A percentile compares a stretch with the other conserved stretches of the same genome.
Evolutionary conservation across 1,140 invertebrate genomes (phyloP).

Genomic region (Drosophila busckii): DNA sequence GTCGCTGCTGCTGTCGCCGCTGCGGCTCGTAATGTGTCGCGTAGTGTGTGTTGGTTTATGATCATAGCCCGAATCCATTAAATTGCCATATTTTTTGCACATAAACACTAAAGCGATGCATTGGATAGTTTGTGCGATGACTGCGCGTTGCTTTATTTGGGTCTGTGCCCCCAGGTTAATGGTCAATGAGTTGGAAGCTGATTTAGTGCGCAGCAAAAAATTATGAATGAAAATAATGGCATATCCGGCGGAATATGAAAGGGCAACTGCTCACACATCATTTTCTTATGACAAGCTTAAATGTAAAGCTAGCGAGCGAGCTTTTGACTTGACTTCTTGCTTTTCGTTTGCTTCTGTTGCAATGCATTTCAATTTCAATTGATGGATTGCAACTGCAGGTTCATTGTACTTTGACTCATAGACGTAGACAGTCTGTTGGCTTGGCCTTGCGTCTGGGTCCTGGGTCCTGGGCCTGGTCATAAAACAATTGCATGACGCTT

Average conservation of each 20-base stretch:
- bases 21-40: constrained; percentile 2
- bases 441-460: background rate
- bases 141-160: background rate
- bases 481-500: constrained; percentile 26
- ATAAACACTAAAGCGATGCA: constrained; percentile 36
- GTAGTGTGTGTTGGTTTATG: constrained; percentile 31
- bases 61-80: constrained; percentile 36
- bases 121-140: constrained; percentile 17
- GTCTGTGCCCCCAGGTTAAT: background rate
- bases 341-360: no score
- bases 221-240: no score
- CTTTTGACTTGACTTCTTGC: no score
- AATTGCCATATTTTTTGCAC: constrained; percentile 47
- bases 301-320: no score
- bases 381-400: constrained; percentile 4
- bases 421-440: no score
- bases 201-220: constrained; percentile 16
- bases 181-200: constrained; percentile 49
- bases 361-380: no score
- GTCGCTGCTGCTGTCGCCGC: background rate
- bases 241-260: no score
- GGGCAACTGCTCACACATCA: no score
- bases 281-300: no score
- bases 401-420: constrained; percentile 10
- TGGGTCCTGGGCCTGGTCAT: no score